Base-by-base conservation (phyloP, 1,140 invertebrate species). In the Lepidotrigona ventralis region DNA sequence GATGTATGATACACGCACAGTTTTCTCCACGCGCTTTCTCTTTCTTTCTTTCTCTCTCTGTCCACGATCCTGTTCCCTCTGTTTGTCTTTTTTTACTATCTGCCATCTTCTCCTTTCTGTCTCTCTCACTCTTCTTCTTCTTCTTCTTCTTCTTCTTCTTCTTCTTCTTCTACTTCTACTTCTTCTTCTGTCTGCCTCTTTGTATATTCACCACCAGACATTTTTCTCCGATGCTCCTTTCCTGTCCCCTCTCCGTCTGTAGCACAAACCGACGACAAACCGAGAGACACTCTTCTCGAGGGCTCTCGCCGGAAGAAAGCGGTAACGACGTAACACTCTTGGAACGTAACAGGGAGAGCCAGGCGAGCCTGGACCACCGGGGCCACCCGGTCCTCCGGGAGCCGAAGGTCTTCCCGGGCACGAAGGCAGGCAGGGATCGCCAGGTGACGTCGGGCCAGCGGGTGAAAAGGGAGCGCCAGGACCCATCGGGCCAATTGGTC, bases 361-460 rank as follows among this genome's bases (percentile, higher is more conserved):
- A 74, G 97, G 98, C 72, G 97, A 98, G 92, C 97, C 98, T 26
- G 98, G 98, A 63, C 97, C 97, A 46, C 97, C 97, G 19, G 98
- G 98, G 72, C 97, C 97, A 66, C 95, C 97, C 21, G 98, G 98
- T 46, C 96, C 97, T 29, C 95, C 95, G 80, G 98, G 98, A 68
- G 93, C 95, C 26, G 96, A 96, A 88, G 97, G 97, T 66, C 92
- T 97, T 56, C 96, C 98, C 17, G 98, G 98, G 53, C 96, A 96
- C 90, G 97, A 98, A 92, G 98, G 98, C 60, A 95, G 97, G 88
- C 95, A 96, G 87, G 97, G 97, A 79, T 95, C 96, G 21, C 95
- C 96, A 19, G 97, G 97, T n/a, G 95, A 97, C 46, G 91, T 95
- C 23, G 97, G 97, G 33, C 95, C 96, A 2, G 92, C 95, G 2